These are phyloP conservation scores for Zophobas atratus DNA, from an alignment of 1,140 invertebrate species.

Conservation along the genomic window DNA sequence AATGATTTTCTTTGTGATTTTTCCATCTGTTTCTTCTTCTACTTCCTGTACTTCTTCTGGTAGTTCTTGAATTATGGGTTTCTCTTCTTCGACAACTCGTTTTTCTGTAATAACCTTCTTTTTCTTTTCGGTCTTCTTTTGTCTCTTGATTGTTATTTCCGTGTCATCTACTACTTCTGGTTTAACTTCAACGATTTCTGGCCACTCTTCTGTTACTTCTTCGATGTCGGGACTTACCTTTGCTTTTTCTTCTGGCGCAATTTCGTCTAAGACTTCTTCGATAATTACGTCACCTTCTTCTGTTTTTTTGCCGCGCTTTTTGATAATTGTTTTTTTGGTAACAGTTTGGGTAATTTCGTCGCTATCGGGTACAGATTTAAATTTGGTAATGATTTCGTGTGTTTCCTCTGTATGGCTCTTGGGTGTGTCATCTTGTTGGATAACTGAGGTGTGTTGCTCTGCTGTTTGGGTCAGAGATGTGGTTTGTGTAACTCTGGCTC, in stretches of 20 bases:
- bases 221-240: constrained; percentile 43
- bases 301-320: constrained; percentile 64
- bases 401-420: constrained; percentile 68
- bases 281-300: constrained; percentile 65
- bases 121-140: constrained; percentile 62
- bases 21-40: constrained; percentile 61
- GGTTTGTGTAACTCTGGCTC: constrained; percentile 64
- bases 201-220: constrained; percentile 48
- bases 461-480: constrained; percentile 56
- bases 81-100: constrained; percentile 45
- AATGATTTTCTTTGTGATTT: constrained; percentile 61
- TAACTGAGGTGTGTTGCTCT: constrained; percentile 60
- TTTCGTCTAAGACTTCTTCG: constrained; percentile 68
- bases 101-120: constrained; percentile 48
- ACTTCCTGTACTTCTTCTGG: constrained; percentile 61
- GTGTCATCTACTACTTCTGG: constrained; percentile 60
- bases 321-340: constrained; percentile 72
- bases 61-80: constrained; percentile 58
- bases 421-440: constrained; percentile 60
- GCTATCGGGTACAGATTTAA: constrained; percentile 68
- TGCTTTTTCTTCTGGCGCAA: constrained; percentile 54
- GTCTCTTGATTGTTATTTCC: constrained; percentile 57
- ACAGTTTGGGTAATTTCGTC: constrained; percentile 70
- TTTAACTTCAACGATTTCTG: constrained; percentile 53
- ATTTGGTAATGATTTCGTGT: constrained; percentile 73